Conservation (phyloP, 2,113 vertebrate species). For the Anoura caudifer region DNA sequence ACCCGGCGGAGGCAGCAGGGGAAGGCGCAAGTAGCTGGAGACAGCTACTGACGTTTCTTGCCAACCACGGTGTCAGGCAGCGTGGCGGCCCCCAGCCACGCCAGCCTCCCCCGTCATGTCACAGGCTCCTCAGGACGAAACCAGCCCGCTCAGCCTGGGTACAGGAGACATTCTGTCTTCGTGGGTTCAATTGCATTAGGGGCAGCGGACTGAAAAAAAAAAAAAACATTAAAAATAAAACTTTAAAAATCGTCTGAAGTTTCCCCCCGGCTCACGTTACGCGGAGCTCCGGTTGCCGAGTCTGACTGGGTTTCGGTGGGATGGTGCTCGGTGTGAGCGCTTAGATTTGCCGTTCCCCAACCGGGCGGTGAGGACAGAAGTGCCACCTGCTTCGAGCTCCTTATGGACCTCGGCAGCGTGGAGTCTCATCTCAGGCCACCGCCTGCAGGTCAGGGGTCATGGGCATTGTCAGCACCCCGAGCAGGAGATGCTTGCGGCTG, state of each 20-base stretch:
- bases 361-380: not conserved
- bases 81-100: rapidly evolving
- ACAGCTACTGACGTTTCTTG: not conserved
- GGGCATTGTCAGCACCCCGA: not conserved
- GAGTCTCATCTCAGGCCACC: not conserved
- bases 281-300: not conserved
- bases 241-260: not conserved
- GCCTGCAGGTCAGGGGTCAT: not conserved
- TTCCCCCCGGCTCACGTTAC: not conserved
- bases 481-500: not conserved
- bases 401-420: not conserved
- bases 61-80: not conserved
- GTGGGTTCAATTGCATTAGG: too few relatives aligned
- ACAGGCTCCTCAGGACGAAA: not conserved
- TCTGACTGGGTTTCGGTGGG: not conserved
- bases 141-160: not conserved
- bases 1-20: not conserved
- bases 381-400: not conserved
- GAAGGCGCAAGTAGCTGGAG: not conserved
- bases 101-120: not conserved
- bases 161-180: too few relatives aligned
- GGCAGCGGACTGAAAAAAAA: not conserved
- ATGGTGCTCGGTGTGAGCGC: not conserved
- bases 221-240: not conserved
- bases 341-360: not conserved